A percentile compares a stretch with the other conserved stretches of the same genome.
phyloP scores from a whole-genome alignment of 1,140 invertebrate species.

The Saccostrea cuccullata region DNA sequence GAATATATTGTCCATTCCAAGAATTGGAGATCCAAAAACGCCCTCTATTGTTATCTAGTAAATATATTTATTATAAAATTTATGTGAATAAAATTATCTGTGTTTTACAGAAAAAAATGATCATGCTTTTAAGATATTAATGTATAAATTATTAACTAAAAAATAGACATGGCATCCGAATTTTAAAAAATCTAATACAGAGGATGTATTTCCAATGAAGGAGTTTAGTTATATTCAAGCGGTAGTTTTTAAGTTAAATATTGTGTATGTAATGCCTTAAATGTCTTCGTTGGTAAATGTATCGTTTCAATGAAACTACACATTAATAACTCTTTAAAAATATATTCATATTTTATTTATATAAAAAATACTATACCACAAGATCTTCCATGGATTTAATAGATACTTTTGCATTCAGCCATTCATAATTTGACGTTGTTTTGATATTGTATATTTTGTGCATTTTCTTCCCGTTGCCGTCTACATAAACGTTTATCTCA shows the following conservation, averaged over 20 bases:
- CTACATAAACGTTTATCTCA: neutral
- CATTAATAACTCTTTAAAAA: no score
- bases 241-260: no score
- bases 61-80: neutral
- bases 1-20: constrained; percentile 3
- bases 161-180: no score
- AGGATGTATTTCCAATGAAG: no score
- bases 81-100: neutral
- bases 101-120: neutral
- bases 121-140: no score
- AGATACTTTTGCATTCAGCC: neutral
- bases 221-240: no score
- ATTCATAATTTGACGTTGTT: neutral
- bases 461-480: neutral
- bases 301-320: neutral
- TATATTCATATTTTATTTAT: neutral
- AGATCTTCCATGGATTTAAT: neutral
- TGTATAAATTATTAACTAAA: no score
- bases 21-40: neutral
- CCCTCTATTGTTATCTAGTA: constrained; percentile 6
- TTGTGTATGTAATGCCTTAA: no score
- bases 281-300: neutral
- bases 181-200: no score
- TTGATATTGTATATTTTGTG: neutral
- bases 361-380: neutral